Base-by-base conservation (phyloP, 2,888 invertebrate genomes). In the Spatulosminthurus flaviceps region DNA sequence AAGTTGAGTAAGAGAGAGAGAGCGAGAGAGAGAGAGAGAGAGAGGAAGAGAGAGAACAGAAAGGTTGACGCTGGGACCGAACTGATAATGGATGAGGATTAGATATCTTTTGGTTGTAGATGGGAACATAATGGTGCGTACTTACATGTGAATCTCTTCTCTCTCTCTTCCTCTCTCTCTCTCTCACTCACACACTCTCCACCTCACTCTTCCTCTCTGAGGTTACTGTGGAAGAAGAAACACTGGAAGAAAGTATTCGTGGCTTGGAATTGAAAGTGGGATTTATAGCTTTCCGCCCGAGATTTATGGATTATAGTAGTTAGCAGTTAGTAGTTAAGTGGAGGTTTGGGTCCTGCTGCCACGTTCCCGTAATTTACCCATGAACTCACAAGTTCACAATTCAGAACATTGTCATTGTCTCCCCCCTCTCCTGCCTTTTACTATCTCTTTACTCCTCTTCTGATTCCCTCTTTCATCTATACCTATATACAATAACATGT, bases 1-100 rank as follows among this genome's bases (percentile, higher is more conserved):
- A 24, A 24, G 1, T 13, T 34, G 34, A 34, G 34, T 34, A 34
- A 34, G 24, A n/a, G 66, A 22, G 24, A 66, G 67, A 67, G 28
- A 29, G 29, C 2, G 26, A 16, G 67, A 70, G n/a, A 24, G 66
- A 22, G 24, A 66, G 67, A 67, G 28, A 29, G 29, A 19, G 26
- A 16, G 67, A 70, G n/a, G n/a, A n/a, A n/a, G n/a, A n/a, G n/a
- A 21, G 70, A 41, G 19, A 41, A 41, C 41, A 41, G 29, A 34
- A 41, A 70, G 70, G 70, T 22, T 67, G 67, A 67, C 24, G 41
- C 22, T 71, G 70, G 70, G 34, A 42, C n/a, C 51, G 51, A 72
- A 43, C 72, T 72, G 72, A 72, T 72, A 72, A 72, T 72, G 71
- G 72, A 72, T 72, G 43, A 72, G 72, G 72, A 72, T 72, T 72